Base-by-base conservation (phyloP, 2,888 invertebrate genomes). In the Idaea dimidiata region DNA sequence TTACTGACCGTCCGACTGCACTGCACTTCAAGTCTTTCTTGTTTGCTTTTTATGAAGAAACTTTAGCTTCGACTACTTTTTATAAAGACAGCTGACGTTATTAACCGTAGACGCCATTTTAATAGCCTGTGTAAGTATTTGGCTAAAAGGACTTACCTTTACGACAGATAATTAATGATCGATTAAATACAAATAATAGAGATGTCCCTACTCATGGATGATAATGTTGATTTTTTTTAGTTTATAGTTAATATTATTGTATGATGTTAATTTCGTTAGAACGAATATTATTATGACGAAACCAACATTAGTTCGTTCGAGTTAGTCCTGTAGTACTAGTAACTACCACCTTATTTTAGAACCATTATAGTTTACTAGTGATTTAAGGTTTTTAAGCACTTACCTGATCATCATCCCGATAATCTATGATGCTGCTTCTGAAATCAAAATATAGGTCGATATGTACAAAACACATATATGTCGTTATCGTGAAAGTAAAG, bases 351-450 rank as follows among this genome's bases (percentile, higher is more conserved):
- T n/a, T n/a, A n/a, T n/a, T n/a, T n/a, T n/a, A n/a, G n/a, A n/a
- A n/a, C n/a, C n/a, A n/a, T n/a, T n/a, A n/a, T n/a, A n/a, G n/a
- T n/a, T n/a, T n/a, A n/a, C n/a, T n/a, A n/a, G n/a, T n/a, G n/a
- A n/a, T n/a, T n/a, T 33, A 43, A 43, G 43, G 6, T 10, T 62
- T 33, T 18, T n/a, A 17, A 24, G 5, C 24, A 81, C 91, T 78
- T 74, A 92, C 91, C 84, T 91, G 84, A 68, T 88, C 87, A 65
- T 86, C 89, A 43, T 86, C 84, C 16, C 83, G 80, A 72, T 86
- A 92, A 74, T 91, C 91, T 59, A 91, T 82, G 69, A 91, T 87
- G 70, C 89, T 88, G 69, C 85, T 91, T 80, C 93, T 93, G 88
- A 62, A 90, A 91, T 68, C 57, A 68, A 76, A 64, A 8, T 59